A percentile compares a stretch with the other conserved stretches of the same genome.
Conservation (phyloP, 2,113 vertebrate genomes). For the Macroglossus sobrinus region DNA sequence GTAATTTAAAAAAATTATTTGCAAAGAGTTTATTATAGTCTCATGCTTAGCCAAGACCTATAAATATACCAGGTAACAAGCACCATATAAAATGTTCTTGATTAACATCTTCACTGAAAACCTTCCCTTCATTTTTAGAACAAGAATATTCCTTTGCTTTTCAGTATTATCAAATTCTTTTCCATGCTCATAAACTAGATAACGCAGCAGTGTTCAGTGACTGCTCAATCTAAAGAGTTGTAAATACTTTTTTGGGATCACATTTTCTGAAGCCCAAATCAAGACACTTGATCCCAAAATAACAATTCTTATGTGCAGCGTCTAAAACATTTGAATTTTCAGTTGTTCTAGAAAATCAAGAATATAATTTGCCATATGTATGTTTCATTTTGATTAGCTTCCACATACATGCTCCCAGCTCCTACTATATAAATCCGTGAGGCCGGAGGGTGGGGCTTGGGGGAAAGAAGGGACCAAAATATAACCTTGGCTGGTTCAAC, state of each 20-base stretch:
- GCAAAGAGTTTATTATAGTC: not conserved
- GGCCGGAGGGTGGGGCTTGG: not conserved
- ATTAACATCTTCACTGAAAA: conserved; percentile 21
- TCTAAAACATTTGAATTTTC: conserved; percentile 21
- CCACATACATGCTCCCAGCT: not conserved
- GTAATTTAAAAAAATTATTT: not conserved
- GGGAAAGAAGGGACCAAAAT: not conserved
- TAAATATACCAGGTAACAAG: not conserved
- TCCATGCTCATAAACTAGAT: not conserved
- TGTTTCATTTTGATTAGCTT: conserved; percentile 22
- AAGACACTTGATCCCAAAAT: not conserved
- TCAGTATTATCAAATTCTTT: not conserved
- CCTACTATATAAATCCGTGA: not conserved
- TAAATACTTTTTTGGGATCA: not conserved
- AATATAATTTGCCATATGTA: not conserved
- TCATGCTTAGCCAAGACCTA: not conserved
- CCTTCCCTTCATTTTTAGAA: not conserved
- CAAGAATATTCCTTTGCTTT: not conserved
- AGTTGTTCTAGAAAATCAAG: conserved; percentile 10
- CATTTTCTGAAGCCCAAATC: not conserved
- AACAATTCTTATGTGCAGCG: not conserved
- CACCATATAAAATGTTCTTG: not conserved
- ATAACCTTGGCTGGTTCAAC: conserved; percentile 45
- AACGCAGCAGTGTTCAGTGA: not conserved
- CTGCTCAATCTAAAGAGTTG: not conserved